Percentiles rank a stretch among this genome's conserved stretches.
Evolutionary conservation across 2,113 vertebrate species (phyloP).

Genomic region (Stigmatopora argus): DNA sequence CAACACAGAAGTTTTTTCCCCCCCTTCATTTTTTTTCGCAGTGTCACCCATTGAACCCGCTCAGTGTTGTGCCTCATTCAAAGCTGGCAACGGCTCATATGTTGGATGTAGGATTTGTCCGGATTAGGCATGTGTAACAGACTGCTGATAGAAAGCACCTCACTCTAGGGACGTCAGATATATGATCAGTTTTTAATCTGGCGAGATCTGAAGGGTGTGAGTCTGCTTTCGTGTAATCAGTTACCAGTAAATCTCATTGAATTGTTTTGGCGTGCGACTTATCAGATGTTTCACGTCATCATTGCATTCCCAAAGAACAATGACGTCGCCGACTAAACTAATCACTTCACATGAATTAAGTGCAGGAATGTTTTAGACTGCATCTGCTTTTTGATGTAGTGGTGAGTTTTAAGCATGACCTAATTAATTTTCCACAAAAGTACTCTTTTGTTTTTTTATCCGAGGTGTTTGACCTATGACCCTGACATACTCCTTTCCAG

Average conservation of each 20-base stretch:
- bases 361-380: constrained; percentile 6
- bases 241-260: constrained; percentile 37
- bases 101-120: constrained; percentile 56
- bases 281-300: constrained; percentile 22
- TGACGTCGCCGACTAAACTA: not conserved
- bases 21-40: constrained; percentile 12
- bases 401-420: not conserved
- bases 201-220: constrained; percentile 25
- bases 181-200: constrained; percentile 65
- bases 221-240: constrained; percentile 55
- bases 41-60: constrained; percentile 29
- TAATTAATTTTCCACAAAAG: not conserved
- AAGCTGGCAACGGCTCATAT: constrained; percentile 17
- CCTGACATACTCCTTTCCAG: not conserved
- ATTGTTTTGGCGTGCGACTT: constrained; percentile 23
- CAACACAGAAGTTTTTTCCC: constrained; percentile 34
- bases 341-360: not conserved
- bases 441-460: not conserved
- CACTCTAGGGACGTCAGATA: constrained; percentile 53
- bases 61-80: constrained; percentile 27
- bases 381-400: not conserved
- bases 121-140: constrained; percentile 60
- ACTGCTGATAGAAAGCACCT: constrained; percentile 47
- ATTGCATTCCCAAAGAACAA: constrained; percentile 14
- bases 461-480: not conserved